Percentiles rank a stretch among this genome's conserved stretches.
These are phyloP conservation scores for Piprites chloris DNA, from an alignment of 2,113 vertebrate species.

Conservation along the genomic window DNA sequence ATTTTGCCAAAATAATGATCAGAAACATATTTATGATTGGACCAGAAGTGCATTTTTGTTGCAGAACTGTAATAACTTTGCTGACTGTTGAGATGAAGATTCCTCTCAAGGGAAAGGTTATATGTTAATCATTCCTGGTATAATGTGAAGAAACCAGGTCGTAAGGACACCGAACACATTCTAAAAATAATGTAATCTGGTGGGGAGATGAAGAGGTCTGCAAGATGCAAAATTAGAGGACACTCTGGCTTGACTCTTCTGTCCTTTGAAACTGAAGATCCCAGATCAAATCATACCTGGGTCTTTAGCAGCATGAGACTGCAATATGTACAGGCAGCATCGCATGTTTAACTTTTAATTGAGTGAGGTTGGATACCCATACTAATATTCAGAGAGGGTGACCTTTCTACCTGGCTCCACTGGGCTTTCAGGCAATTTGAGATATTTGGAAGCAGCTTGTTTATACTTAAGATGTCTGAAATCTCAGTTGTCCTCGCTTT, in stretches of 20 bases:
- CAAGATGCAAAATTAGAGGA: constrained; percentile 18
- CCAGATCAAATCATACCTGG: neutral
- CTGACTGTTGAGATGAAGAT: neutral
- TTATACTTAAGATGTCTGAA: neutral
- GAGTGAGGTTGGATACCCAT: neutral
- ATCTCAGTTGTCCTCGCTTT: neutral
- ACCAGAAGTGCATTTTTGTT: neutral
- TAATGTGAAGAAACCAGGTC: constrained; percentile 2
- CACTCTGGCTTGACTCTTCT: constrained; percentile 29
- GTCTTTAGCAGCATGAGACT: neutral
- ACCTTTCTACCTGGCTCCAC: neutral
- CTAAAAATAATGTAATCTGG: constrained; percentile 64
- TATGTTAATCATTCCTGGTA: constrained; percentile 5
- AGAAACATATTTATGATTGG: neutral
- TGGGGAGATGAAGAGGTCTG: constrained; percentile 37
- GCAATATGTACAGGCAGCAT: neutral
- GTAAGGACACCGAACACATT: neutral
- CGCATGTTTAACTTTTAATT: neutral
- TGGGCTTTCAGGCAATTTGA: neutral
- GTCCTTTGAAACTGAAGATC: constrained; percentile 47
- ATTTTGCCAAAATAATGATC: neutral
- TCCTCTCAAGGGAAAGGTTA: neutral
- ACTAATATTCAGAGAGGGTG: neutral
- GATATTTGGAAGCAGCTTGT: neutral
- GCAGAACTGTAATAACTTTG: neutral